A percentile compares a stretch with the other conserved stretches of the same genome.
Conservation (phyloP, 2,888 invertebrate species). For the Ypsolopha sequella region DNA sequence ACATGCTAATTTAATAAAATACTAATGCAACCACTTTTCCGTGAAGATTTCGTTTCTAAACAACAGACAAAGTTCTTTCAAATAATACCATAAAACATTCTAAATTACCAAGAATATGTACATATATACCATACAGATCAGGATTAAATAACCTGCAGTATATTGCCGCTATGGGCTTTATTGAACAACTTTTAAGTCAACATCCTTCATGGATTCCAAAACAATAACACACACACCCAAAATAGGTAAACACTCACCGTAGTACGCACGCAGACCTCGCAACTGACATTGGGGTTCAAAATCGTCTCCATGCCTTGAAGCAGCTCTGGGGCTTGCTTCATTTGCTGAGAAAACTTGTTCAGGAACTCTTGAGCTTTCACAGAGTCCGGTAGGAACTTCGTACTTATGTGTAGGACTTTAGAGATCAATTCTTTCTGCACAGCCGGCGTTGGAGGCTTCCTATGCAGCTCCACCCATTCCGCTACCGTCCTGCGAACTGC, state of each 20-base stretch:
- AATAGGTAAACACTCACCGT: constrained; percentile 68
- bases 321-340: constrained; percentile 78
- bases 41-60: too few relatives aligned
- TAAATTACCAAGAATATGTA: too few relatives aligned
- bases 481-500: constrained; percentile 86
- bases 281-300: constrained; percentile 89
- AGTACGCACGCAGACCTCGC: constrained; percentile 93
- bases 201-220: too few relatives aligned
- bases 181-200: too few relatives aligned
- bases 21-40: too few relatives aligned
- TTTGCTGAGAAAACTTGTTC: constrained; percentile 83
- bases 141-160: too few relatives aligned
- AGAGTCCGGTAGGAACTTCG: constrained; percentile 90
- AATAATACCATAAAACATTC: too few relatives aligned
- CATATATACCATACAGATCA: too few relatives aligned
- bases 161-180: too few relatives aligned
- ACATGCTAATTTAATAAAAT: too few relatives aligned
- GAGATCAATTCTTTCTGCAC: constrained; percentile 80
- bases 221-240: background rate
- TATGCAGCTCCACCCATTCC: constrained; percentile 89
- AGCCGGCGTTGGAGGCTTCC: constrained; percentile 76
- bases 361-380: constrained; percentile 92
- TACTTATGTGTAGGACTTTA: constrained; percentile 76
- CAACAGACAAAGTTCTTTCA: too few relatives aligned
- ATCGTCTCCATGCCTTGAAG: constrained; percentile 88